Base-by-base conservation (phyloP, 2,113 vertebrate genomes). In the Phyllostomus discolor region DNA sequence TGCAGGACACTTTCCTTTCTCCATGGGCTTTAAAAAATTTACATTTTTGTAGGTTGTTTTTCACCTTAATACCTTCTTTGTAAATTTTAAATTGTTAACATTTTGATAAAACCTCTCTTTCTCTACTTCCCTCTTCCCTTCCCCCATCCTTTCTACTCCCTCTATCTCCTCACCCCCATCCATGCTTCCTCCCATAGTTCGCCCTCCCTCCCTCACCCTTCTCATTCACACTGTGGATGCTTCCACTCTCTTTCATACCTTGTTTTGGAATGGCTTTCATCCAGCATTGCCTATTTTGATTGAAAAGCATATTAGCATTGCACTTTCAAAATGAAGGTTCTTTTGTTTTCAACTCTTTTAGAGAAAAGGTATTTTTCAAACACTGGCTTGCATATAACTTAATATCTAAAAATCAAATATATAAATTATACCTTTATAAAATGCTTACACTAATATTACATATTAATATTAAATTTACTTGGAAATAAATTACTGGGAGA, bases 401-500 rank as follows among this genome's bases (percentile, higher is more conserved):
- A 87, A 41, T 85, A 81, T 52, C 4, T 88, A 24, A 20, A 90
- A 84, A 87, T 83, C 57, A 94, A 84, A 76, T 62, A 41, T 64
- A 24, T 54, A 57, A 57, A 35, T 19, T 93, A 17, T 50, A n/a
- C 3, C 2, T 72, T 69, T 35, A 59, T 43, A 59, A 52, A 91
- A 52, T 59, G 11, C n/a, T 86, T 70, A 92, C 46, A 81, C 66
- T 66, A 59, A 88, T 78, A 12, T 43, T 64, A 67, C 6, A 67
- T 67, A 67, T 67, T 78, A 72, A 26, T 57, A 87, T 97, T 94
- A 91, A 97, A 95, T 97, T 95, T 87, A 86, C 89, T 91, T 85
- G 97, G 75, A 52, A 57, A 88, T 95, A 91, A 94, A 97, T 92
- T 94, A 73, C 48, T 90, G 10, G 82, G 83, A 98, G 78, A 86